These are phyloP conservation scores for Melanaphis sacchari DNA, from an alignment of 1,140 invertebrate genomes.

Conservation along the genomic window DNA sequence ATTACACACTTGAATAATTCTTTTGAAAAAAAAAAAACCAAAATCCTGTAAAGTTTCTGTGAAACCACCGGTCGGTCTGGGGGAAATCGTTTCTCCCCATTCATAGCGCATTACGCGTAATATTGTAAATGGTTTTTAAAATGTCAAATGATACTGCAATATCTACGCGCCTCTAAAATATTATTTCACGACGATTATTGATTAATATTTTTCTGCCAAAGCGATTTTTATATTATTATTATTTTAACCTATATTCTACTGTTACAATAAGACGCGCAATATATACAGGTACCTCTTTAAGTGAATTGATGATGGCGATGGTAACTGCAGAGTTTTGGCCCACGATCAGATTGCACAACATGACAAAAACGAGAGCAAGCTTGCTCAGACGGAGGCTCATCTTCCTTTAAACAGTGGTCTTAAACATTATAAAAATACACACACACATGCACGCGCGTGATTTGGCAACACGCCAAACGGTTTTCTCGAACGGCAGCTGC, in stretches of 20 bases:
- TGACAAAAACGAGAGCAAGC: neutral
- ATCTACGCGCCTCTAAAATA: neutral
- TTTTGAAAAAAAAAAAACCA: no score
- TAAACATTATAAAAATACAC: neutral
- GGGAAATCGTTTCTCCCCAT: neutral
- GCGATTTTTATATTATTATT: neutral
- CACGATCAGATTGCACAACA: neutral
- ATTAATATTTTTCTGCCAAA: neutral
- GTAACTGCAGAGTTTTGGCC: neutral
- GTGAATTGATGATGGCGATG: neutral
- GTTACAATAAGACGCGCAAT: neutral
- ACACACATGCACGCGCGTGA: neutral
- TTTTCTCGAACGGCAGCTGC: constrained; percentile 53
- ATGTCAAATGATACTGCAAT: neutral
- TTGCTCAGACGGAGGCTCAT: neutral
- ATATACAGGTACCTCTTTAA: neutral
- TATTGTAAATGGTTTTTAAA: neutral
- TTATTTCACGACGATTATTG: neutral
- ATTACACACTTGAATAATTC: neutral
- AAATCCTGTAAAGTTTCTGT: neutral
- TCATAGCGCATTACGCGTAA: neutral
- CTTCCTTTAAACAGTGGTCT: neutral
- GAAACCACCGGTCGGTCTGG: neutral
- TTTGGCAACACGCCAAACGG: constrained; percentile 53
- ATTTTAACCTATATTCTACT: neutral